Evolutionary conservation across 2,113 vertebrate species (phyloP).

Genomic region (Plecturocebus donacophilus): DNA sequence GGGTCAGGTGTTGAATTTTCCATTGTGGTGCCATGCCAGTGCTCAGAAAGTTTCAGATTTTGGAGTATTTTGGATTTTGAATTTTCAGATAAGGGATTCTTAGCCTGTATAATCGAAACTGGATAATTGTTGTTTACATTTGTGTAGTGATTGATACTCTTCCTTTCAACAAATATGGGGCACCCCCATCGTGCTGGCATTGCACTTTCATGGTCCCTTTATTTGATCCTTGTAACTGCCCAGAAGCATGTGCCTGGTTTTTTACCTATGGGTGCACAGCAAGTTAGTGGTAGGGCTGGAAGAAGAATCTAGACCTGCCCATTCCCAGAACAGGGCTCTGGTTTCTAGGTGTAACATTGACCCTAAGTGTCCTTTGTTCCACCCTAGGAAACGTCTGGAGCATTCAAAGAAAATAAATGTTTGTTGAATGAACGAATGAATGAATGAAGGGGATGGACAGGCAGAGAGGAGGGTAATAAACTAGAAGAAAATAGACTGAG

Average conservation of each 20-base stretch:
- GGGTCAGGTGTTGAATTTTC: background rate
- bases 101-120: background rate
- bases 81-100: background rate
- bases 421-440: background rate
- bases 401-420: background rate
- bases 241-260: background rate
- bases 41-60: background rate
- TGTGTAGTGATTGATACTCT: background rate
- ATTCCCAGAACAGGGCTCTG: background rate
- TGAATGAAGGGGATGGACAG: background rate
- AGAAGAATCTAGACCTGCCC: background rate
- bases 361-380: background rate
- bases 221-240: background rate
- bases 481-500: background rate
- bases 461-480: background rate
- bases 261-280: background rate
- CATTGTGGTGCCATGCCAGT: background rate
- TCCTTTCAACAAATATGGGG: background rate
- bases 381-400: background rate
- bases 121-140: background rate
- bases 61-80: background rate
- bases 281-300: background rate
- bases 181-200: background rate
- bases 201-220: background rate
- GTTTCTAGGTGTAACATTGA: background rate